Evolutionary conservation across 53 echinoderm and acorn worm species (phyloP).

Genomic region (Luidia sarsii): DNA sequence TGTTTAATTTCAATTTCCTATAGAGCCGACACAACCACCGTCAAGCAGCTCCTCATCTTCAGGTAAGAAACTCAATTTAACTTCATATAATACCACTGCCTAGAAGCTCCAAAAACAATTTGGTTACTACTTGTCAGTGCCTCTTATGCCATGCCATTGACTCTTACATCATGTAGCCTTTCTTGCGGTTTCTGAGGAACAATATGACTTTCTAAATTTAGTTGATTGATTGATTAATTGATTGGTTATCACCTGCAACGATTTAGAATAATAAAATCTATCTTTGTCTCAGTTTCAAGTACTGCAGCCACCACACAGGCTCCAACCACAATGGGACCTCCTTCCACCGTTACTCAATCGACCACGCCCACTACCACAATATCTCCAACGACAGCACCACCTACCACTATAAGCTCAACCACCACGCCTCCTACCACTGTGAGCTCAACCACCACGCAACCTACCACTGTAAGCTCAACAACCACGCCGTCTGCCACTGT

Average conservation of each 20-base stretch:
- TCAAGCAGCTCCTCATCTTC: too few relatives aligned
- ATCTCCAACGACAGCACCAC: background rate
- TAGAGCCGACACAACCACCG: too few relatives aligned
- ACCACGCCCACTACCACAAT: background rate
- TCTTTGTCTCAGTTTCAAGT: background rate
- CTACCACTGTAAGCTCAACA: background rate
- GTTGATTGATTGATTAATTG: background rate
- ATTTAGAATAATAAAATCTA: background rate
- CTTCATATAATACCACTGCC: too few relatives aligned
- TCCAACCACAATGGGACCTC: conserved; percentile 1
- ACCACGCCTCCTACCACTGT: background rate
- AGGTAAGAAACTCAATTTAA: too few relatives aligned
- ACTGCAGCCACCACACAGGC: background rate
- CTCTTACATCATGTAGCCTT: background rate
- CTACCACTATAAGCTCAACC: background rate
- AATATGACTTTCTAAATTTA: background rate
- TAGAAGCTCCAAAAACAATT: too few relatives aligned
- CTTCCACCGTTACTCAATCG: background rate
- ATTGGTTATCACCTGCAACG: background rate
- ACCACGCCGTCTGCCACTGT: background rate
- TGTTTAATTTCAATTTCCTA: too few relatives aligned
- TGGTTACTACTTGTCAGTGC: too few relatives aligned
- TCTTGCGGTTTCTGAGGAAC: background rate
- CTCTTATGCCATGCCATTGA: background rate
- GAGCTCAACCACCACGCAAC: background rate